Conservation (phyloP, 2,797 vertebrate species). For the Centropyge bicolor region DNA sequence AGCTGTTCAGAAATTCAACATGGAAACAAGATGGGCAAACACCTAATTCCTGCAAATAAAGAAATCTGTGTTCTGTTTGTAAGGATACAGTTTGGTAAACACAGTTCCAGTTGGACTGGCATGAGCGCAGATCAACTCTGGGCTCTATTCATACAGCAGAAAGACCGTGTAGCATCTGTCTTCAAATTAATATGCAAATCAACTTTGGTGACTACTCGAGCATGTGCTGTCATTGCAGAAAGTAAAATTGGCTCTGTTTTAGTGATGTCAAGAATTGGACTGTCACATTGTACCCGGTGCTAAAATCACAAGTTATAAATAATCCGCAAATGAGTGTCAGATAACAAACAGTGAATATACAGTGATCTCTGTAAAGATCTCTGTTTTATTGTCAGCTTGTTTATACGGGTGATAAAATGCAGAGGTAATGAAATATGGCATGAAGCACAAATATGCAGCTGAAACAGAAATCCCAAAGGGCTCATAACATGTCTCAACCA, state of each 20-base stretch:
- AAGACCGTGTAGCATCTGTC: conserved; percentile 43
- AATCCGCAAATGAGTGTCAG: conserved; percentile 13
- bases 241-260: conserved; percentile 37
- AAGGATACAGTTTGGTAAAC: conserved; percentile 46
- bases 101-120: conserved; percentile 52
- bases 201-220: conserved; percentile 21
- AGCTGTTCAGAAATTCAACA: conserved; percentile 35
- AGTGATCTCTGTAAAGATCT: conserved; percentile 1
- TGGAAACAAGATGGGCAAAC: conserved; percentile 21
- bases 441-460: neutral
- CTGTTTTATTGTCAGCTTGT: conserved; percentile 1
- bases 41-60: conserved; percentile 61
- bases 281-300: conserved; percentile 7
- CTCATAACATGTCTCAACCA: neutral
- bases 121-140: conserved; percentile 37
- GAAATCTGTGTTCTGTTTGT: conserved; percentile 59
- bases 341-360: conserved; percentile 12
- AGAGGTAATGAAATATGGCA: neutral
- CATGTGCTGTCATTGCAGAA: conserved; percentile 28
- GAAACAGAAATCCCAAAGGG: conserved; percentile 26
- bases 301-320: conserved; percentile 26
- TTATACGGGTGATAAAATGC: conserved; percentile 16
- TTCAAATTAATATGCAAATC: conserved; percentile 66
- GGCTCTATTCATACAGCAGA: conserved; percentile 44
- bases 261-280: conserved; percentile 28